Evolutionary conservation across 2,888 invertebrate species (phyloP).

Genomic region (Drosophila stalkeri): DNA sequence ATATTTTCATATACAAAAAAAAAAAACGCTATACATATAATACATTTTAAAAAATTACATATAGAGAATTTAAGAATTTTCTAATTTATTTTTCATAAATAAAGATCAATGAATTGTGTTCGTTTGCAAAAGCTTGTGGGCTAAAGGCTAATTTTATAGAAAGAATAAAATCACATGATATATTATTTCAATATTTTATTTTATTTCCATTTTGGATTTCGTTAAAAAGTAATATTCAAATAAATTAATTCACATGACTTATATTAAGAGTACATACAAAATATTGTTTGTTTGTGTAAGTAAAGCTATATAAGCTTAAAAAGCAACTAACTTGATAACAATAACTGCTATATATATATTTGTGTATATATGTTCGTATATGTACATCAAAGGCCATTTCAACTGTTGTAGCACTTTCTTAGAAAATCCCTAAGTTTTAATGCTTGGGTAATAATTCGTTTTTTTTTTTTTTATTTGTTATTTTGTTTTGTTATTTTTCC

Average conservation of each 20-base stretch:
- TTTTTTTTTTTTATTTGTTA: too few species aligned
- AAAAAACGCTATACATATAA: not conserved
- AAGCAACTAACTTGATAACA: slow-evolving; percentile 18
- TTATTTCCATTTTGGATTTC: slow-evolving; percentile 19
- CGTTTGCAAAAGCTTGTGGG: not conserved
- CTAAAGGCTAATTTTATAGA: not conserved
- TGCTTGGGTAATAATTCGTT: slow-evolving; percentile 10
- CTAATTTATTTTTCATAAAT: too few species aligned
- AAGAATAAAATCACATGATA: not conserved
- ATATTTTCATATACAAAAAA: slow-evolving; percentile 1
- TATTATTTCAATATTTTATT: slow-evolving; percentile 6
- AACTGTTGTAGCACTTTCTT: not conserved
- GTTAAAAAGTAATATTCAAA: slow-evolving; percentile 45
- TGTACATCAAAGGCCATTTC: slow-evolving; percentile 27
- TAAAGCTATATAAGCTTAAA: slow-evolving; percentile 18
- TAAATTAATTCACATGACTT: slow-evolving; percentile 52
- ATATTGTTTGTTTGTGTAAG: slow-evolving; percentile 12
- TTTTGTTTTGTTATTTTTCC: not conserved
- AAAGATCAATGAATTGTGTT: too few species aligned
- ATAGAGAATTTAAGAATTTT: not conserved
- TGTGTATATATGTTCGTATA: slow-evolving; percentile 2
- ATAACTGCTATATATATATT: slow-evolving; percentile 15
- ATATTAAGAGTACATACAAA: slow-evolving; percentile 23
- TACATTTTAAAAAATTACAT: not conserved
- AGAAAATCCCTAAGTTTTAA: slow-evolving; percentile 9